phyloP scores from a whole-genome alignment of 2,113 vertebrate genomes.

The Parus major region DNA sequence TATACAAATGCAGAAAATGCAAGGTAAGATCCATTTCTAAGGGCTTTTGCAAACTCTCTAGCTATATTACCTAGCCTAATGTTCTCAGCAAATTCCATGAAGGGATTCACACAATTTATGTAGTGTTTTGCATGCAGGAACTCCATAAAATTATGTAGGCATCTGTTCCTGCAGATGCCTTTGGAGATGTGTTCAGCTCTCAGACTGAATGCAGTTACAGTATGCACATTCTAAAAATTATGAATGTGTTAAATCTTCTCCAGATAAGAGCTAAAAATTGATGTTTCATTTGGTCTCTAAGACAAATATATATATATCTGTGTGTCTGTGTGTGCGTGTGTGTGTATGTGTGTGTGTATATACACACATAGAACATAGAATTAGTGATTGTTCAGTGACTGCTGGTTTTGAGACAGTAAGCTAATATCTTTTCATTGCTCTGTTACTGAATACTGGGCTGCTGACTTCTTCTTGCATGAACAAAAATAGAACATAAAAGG shows the following conservation, averaged over 20 bases:
- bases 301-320: background rate
- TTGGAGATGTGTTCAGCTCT: background rate
- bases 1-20: background rate
- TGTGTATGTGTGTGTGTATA: too few relatives aligned
- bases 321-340: background rate
- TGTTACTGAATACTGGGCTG: background rate
- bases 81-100: background rate
- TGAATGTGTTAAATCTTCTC: background rate
- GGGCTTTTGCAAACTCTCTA: background rate
- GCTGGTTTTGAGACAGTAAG: background rate
- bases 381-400: background rate
- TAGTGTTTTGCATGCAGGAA: background rate
- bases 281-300: background rate
- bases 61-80: background rate
- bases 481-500: background rate
- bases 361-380: background rate
- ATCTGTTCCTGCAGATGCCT: slow-evolving; percentile 22
- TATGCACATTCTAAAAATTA: background rate
- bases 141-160: slow-evolving; percentile 8
- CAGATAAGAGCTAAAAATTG: background rate
- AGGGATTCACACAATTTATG: background rate
- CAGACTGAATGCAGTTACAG: background rate
- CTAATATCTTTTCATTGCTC: background rate
- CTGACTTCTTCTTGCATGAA: background rate
- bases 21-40: background rate